A percentile compares a stretch with the other conserved stretches of the same genome.
phyloP scores from a whole-genome alignment of 1,140 invertebrate genomes.

The Drosophila athabasca region DNA sequence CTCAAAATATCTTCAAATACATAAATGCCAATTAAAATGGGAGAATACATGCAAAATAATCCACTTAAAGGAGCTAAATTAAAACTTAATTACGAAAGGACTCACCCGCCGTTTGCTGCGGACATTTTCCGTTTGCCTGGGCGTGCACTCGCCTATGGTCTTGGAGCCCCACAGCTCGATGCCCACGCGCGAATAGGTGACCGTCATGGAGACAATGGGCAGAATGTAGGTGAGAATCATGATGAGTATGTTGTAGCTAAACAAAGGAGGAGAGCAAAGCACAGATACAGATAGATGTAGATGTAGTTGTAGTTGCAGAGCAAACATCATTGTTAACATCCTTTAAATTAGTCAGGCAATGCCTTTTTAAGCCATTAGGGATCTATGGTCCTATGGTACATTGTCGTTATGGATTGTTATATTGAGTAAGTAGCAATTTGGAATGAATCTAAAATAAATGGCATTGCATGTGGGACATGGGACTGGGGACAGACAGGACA shows the following conservation, averaged over 20 bases:
- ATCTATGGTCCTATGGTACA: constrained; percentile 37
- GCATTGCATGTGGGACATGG: constrained; percentile 57
- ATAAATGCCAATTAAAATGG: constrained; percentile 4
- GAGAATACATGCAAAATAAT: background rate
- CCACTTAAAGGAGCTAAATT: background rate
- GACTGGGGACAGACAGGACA: constrained; percentile 14
- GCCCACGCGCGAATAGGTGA: constrained; percentile 95
- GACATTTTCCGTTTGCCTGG: constrained; percentile 94
- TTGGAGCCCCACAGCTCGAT: constrained; percentile 97
- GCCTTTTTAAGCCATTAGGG: constrained; percentile 26
- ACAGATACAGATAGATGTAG: background rate
- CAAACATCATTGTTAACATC: background rate
- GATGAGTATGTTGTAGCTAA: constrained; percentile 94
- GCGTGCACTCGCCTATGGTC: constrained; percentile 96
- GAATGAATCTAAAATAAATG: constrained; percentile 67
- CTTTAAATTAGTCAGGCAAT: constrained; percentile 41
- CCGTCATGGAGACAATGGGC: constrained; percentile 95
- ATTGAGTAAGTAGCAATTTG: constrained; percentile 61
- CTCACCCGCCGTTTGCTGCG: constrained; percentile 96
- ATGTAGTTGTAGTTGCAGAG: too few relatives aligned
- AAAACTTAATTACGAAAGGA: background rate
- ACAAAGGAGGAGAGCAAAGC: background rate
- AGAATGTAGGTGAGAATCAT: constrained; percentile 96
- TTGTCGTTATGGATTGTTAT: constrained; percentile 47
- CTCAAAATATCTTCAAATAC: background rate